A percentile compares a stretch with the other conserved stretches of the same genome.
Conservation (phyloP, 1,140 invertebrate genomes). For the Macrocentrus cingulum region DNA sequence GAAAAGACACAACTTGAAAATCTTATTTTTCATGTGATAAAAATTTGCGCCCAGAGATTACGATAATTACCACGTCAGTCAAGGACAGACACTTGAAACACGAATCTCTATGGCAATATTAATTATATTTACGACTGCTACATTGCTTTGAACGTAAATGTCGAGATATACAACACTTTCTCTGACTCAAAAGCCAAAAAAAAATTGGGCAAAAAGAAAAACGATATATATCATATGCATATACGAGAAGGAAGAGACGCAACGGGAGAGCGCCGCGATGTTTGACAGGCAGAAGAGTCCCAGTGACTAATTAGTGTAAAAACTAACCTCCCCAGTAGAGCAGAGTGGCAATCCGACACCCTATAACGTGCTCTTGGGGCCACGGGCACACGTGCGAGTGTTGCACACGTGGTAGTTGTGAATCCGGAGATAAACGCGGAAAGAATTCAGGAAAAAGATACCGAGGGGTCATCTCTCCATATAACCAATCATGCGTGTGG, state of each 20-base stretch:
- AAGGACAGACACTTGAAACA: too few relatives aligned
- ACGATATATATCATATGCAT: conserved; percentile 24
- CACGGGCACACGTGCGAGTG: conserved; percentile 22
- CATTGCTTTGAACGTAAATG: too few relatives aligned
- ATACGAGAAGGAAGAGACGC: conserved; percentile 39
- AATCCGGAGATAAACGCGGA: conserved; percentile 24
- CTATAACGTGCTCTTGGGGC: conserved; percentile 26
- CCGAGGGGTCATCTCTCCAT: not conserved
- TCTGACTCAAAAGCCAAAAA: conserved; percentile 7
- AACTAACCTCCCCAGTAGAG: conserved; percentile 39
- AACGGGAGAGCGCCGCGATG: conserved; percentile 45
- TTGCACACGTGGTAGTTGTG: conserved; percentile 28
- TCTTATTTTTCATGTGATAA: too few relatives aligned
- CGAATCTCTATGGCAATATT: too few relatives aligned
- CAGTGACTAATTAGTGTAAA: conserved; percentile 59
- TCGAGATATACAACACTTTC: too few relatives aligned
- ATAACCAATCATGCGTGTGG: conserved; percentile 16
- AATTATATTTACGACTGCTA: too few relatives aligned
- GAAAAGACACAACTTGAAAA: too few relatives aligned
- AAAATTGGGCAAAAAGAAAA: conserved; percentile 23
- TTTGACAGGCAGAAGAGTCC: conserved; percentile 53
- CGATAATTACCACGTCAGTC: too few relatives aligned
- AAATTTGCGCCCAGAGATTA: too few relatives aligned
- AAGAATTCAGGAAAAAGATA: conserved; percentile 17
- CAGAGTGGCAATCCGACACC: conserved; percentile 42